phyloP scores from a whole-genome alignment of 2,888 invertebrate genomes.

The Ptychoptera albimana region DNA sequence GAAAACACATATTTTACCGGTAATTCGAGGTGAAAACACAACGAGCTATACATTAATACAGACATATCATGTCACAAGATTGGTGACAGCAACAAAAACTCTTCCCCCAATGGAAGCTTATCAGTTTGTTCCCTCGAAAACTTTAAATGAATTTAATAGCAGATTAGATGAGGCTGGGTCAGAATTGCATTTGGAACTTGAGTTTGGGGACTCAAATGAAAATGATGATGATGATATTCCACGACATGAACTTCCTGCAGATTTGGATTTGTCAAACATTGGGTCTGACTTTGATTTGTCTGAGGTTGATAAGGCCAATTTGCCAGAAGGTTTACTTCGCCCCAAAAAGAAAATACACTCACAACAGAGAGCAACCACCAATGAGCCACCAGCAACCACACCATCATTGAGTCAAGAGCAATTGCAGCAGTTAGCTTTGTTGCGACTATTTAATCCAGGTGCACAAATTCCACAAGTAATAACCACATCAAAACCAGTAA shows the following conservation, averaged over 20 bases:
- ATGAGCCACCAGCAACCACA: conserved; percentile 10
- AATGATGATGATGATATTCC: conserved; percentile 36
- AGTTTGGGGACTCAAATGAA: conserved; percentile 68
- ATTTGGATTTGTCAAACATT: conserved; percentile 53
- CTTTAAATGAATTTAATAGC: conserved; percentile 75
- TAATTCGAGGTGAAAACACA: conserved; percentile 58
- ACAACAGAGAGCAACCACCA: conserved; percentile 34
- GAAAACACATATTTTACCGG: conserved; percentile 77
- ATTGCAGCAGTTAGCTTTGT: conserved; percentile 55
- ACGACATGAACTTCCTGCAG: conserved; percentile 38
- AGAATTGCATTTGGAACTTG: conserved; percentile 68
- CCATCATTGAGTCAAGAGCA: conserved; percentile 44
- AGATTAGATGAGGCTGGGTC: conserved; percentile 79
- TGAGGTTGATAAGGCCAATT: conserved; percentile 48
- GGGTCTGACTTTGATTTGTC: conserved; percentile 55
- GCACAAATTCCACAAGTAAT: conserved; percentile 52
- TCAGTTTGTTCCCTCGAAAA: conserved; percentile 73
- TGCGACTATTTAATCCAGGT: conserved; percentile 53
- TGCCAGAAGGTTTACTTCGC: conserved; percentile 36
- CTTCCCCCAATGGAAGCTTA: conserved; percentile 74
- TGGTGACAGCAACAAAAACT: conserved; percentile 83
- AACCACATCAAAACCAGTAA: conserved; percentile 61
- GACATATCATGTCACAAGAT: conserved; percentile 71
- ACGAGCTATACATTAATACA: conserved; percentile 70
- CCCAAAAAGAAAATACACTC: conserved; percentile 15